Base-by-base conservation (phyloP, 2,113 vertebrate species). In the Erythrocercus mccallii region DNA sequence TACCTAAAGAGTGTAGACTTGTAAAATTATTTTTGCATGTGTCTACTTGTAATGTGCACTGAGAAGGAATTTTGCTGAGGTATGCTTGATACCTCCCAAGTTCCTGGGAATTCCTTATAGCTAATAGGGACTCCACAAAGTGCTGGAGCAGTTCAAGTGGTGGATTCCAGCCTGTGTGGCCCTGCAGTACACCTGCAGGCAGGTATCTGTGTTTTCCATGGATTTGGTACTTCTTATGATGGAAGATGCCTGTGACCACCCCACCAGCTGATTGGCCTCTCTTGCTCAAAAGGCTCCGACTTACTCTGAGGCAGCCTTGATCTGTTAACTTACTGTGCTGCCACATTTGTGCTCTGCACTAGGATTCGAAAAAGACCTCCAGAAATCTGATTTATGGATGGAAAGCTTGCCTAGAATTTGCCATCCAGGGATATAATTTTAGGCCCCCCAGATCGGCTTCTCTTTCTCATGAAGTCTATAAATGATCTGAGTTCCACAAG, bases 401-500 rank as follows among this genome's bases (percentile, higher is more conserved):
- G 68, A 94, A 93, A 93, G 72, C 80, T 81, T 84, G 48, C 44
- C 10, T 16, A 60, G 72, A 45, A 24, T 60, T 96, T 94, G n/a
- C 82, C 47, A 66, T 84, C n/a, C 62, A 82, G 78, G 81, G 58
- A 18, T 86, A n/a, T 5, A 73, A 68, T 73, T 85, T 51, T 90
- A 86, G 87, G 58, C 81, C 87, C 78, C 91, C 81, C 91, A 86
- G 73, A 90, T 47, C 0, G 8, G 37, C 66, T 91, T 95, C 80
- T 91, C 62, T 95, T 95, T 95, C 87, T 95, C 66, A 54, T 5
- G 0, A 65, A 85, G 62, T 94, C 93, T 90, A 15, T 91, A 95
- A 92, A 89, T n/a, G 84, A 92, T 81, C 65, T 2, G 31, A 89
- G 91, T 92, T 95, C 90, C 93, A 92, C 78, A 91, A 89, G 61